These are phyloP conservation scores for Diachrysia chrysitis DNA, from an alignment of 2,888 invertebrate genomes.

Conservation along the genomic window DNA sequence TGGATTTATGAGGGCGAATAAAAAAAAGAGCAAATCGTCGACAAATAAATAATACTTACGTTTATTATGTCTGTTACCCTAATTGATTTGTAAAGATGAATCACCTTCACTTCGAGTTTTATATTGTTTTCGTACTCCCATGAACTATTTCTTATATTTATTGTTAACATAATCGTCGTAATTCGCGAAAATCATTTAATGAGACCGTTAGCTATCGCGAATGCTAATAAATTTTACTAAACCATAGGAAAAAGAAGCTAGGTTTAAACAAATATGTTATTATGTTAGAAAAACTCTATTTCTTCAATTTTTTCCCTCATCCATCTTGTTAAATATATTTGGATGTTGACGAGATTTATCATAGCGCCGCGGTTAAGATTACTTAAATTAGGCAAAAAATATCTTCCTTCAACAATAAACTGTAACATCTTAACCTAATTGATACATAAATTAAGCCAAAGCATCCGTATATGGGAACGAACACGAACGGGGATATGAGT, in stretches of 20 bases:
- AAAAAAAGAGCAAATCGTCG: not conserved
- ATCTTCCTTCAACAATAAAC: constrained; percentile 35
- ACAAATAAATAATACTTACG: constrained; percentile 6
- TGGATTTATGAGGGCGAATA: not conserved
- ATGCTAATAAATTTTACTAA: constrained; percentile 38
- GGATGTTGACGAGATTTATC: not conserved
- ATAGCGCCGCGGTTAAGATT: not conserved
- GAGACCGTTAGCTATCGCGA: constrained; percentile 19
- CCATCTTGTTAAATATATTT: not conserved
- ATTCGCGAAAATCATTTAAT: constrained; percentile 25
- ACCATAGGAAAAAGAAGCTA: constrained; percentile 17
- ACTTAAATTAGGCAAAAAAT: constrained; percentile 17
- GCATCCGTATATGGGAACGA: constrained; percentile 65
- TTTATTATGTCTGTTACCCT: constrained; percentile 19
- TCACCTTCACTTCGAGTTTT: constrained; percentile 34
- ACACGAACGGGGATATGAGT: constrained; percentile 56
- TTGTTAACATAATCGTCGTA: constrained; percentile 42
- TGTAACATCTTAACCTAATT: constrained; percentile 28
- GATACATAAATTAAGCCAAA: constrained; percentile 39
- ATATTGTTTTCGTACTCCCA: constrained; percentile 28
- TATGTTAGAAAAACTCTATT: constrained; percentile 23
- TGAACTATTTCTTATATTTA: constrained; percentile 41
- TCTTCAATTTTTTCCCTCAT: constrained; percentile 23
- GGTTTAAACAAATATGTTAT: constrained; percentile 16
- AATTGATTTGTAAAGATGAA: constrained; percentile 24